These are phyloP conservation scores for Pagrus major DNA, from an alignment of 2,113 vertebrate genomes.

Conservation along the genomic window DNA sequence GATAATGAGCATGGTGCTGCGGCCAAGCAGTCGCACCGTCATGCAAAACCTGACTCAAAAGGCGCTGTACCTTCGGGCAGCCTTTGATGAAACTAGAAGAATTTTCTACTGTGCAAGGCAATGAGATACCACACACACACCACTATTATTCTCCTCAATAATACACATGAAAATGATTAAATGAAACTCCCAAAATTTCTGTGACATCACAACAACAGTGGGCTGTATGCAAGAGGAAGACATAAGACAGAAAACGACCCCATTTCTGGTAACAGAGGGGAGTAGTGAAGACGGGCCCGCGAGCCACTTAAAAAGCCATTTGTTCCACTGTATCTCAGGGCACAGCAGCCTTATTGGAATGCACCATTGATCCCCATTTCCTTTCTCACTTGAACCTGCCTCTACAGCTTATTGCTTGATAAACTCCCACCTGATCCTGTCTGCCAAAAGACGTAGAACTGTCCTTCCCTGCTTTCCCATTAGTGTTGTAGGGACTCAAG, in stretches of 20 bases:
- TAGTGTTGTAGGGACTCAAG: not conserved
- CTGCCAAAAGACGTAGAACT: conserved; percentile 5
- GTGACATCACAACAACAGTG: not conserved
- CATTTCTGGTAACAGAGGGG: conserved; percentile 31
- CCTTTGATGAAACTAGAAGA: conserved; percentile 29
- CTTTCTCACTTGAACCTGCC: conserved; percentile 29
- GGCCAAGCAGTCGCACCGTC: conserved; percentile 50
- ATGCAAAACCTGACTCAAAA: conserved; percentile 48
- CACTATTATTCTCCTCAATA: not conserved
- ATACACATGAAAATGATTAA: conserved; percentile 34
- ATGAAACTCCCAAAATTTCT: not conserved
- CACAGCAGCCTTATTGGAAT: conserved; percentile 44
- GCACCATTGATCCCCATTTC: conserved; percentile 46
- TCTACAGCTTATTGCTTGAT: conserved; percentile 33
- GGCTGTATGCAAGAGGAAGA: not conserved
- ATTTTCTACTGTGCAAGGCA: conserved; percentile 14
- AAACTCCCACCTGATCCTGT: conserved; percentile 47
- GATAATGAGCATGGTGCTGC: conserved; percentile 58
- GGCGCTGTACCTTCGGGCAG: conserved; percentile 4
- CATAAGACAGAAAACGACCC: not conserved
- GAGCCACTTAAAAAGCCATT: conserved; percentile 72
- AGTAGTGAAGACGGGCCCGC: conserved; percentile 26
- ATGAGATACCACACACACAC: conserved; percentile 24
- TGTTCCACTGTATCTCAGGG: conserved; percentile 41
- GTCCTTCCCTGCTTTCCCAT: conserved; percentile 11